Evolutionary conservation across 2,113 vertebrate species (phyloP), one percentile per base, ranked within the genome.

Genomic region (Enhydra lutris): DNA sequence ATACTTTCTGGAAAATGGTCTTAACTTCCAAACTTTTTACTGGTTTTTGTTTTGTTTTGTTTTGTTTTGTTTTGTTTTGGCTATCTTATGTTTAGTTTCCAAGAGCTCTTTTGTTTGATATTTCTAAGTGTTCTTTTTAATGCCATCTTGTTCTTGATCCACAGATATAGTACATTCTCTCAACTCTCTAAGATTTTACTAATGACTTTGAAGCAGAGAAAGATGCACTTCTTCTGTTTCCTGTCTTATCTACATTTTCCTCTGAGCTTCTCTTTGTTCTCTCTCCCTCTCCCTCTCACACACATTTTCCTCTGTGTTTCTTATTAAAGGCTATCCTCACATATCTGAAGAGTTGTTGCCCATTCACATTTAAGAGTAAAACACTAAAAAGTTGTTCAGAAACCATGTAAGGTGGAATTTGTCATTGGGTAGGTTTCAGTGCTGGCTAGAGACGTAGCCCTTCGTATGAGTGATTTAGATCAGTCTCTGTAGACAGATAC

Each of bases 71-170:
- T n/a, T 80, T 86, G 50, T 82, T 89, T 45, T 87, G 52, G 31
- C 26, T 88, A n/a, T 24, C n/a, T 82, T 89, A 31, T 50, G 26
- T 86, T 61, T 87, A 65, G 65, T 82, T 91, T 76, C 59, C 34
- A 93, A 50, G 24, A 90, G 21, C 14, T 84, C 3, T 67, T 89
- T 81, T 73, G 29, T 86, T 84, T 76, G 15, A 55, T 55, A 15
- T 79, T 82, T 88, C 39, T 61, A 78, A 59, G 21, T 79, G 36
- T 73, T 97, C 69, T 94, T 91, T 96, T 89, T 76, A 42, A 76
- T 50, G 24, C 29, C 39, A 42, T 74, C 45, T 42, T 87, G 36
- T 88, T 81, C 47, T 91, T 61, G 59, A 73, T 57, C 92, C 29
- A 65, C 73, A 91, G 31, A 59, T 52, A 50, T 0, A 1, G 20